These are phyloP conservation scores for Drosophila trapezifrons DNA, from an alignment of 1,140 invertebrate genomes.

Conservation along the genomic window DNA sequence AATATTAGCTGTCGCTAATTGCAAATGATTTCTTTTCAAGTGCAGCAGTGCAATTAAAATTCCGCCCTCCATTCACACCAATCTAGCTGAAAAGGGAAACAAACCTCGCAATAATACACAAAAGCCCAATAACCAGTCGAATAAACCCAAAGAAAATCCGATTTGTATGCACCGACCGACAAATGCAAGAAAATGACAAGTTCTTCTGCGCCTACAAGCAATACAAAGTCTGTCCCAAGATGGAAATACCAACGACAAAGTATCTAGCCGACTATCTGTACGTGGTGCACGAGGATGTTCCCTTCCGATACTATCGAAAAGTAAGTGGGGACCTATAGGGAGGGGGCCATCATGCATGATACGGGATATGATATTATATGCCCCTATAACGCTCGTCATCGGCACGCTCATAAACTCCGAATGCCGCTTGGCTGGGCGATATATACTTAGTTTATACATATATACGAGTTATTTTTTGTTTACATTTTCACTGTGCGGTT, in stretches of 20 bases:
- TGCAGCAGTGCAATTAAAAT: constrained; percentile 36
- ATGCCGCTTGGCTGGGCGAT: constrained; percentile 40
- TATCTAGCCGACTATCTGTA: constrained; percentile 84
- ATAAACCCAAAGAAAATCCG: constrained; percentile 8
- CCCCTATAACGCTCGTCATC: constrained; percentile 33
- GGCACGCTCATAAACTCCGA: constrained; percentile 49
- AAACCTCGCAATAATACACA: constrained; percentile 9
- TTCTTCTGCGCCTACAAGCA: constrained; percentile 76
- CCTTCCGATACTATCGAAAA: constrained; percentile 84
- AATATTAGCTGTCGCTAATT: constrained; percentile 22
- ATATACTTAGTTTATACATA: neutral
- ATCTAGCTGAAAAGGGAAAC: constrained; percentile 17
- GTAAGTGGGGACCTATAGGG: constrained; percentile 62
- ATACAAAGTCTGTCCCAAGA: constrained; percentile 83
- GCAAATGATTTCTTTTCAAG: constrained; percentile 34
- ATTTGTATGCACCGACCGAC: constrained; percentile 57
- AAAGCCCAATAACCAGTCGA: neutral
- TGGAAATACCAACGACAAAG: constrained; percentile 84
- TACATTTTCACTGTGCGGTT: constrained; percentile 79
- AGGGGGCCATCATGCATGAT: constrained; percentile 44
- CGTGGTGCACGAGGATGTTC: constrained; percentile 83
- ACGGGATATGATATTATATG: constrained; percentile 44
- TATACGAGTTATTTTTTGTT: constrained; percentile 57
- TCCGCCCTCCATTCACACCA: constrained; percentile 1
- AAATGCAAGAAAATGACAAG: constrained; percentile 84